Evolutionary conservation across 2,888 invertebrate species (phyloP), one percentile per base, ranked within the genome.

Genomic region (Leptinotarsa peninsularis): DNA sequence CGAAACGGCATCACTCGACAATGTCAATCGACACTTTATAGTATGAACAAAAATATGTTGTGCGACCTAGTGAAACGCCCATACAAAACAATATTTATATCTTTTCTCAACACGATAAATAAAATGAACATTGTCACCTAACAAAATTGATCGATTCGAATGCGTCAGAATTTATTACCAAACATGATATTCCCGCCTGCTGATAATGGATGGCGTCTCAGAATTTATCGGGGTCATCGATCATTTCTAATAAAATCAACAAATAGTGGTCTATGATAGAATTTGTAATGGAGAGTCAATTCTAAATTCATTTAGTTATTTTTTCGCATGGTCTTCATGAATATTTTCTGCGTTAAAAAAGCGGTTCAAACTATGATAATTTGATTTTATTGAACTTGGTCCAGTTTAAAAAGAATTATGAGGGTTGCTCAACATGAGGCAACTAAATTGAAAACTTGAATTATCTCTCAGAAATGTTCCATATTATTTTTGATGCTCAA

Each of bases 101-200:
- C 54, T 76, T 66, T 71, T 71, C 66, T 70, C 73, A 43, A 60
- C 66, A 67, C 54, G 73, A 71, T 73, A 63, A 76, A 68, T 54
- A 23, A 70, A 72, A 73, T 54, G 63, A 76, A 76, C 73, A 76
- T 73, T 73, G 73, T 73, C 73, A 74, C 71, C 76, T 80, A 85
- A 84, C 82, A 85, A 85, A 85, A 85, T 85, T 84, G 85, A 86
- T 85, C 85, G 84, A 81, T 82, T 81, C 79, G 76, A 76, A 78
- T 75, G 78, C 78, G 81, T 80, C 81, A 81, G 81, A 23, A 80
- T 81, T 81, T 79, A 80, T 81, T 82, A 80, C 77, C 81, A 80
- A 81, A 82, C 84, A 83, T 84, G 85, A 85, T 83, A 78, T 58
- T 82, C 84, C 83, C 84, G 85, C 85, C 85, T 78, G 60, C 77